Conservation (phyloP, 2,888 invertebrate genomes). For the Nephrotoma appendiculata region DNA sequence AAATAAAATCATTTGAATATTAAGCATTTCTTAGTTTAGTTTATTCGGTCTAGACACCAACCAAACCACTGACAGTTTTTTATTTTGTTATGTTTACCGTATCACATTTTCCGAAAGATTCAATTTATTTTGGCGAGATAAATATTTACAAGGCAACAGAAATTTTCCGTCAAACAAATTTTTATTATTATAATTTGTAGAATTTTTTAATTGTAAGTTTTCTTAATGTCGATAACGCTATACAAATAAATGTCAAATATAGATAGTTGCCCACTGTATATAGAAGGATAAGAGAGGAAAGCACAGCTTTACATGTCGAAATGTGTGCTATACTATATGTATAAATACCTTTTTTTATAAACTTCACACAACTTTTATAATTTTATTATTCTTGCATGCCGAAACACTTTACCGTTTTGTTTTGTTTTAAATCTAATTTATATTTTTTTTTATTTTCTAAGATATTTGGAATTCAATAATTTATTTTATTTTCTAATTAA, state of each 20-base stretch:
- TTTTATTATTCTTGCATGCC: background rate
- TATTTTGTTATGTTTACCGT: background rate
- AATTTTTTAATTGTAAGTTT: background rate
- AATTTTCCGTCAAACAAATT: background rate
- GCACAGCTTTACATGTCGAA: background rate
- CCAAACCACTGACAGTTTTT: background rate
- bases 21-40: background rate
- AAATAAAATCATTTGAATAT: background rate
- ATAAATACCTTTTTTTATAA: background rate
- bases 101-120: background rate
- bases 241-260: background rate
- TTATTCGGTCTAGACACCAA: background rate
- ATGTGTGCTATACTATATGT: background rate
- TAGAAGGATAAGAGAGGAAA: background rate
- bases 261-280: background rate
- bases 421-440: background rate
- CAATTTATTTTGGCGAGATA: background rate
- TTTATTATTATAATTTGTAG: background rate
- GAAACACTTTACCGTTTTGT: background rate
- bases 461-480: background rate
- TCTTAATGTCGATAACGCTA: background rate
- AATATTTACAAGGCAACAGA: background rate
- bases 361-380: background rate
- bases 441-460: background rate
- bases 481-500: background rate